These are phyloP conservation scores for Metellina segmentata DNA, from an alignment of 2,888 invertebrate genomes.

Conservation along the genomic window DNA sequence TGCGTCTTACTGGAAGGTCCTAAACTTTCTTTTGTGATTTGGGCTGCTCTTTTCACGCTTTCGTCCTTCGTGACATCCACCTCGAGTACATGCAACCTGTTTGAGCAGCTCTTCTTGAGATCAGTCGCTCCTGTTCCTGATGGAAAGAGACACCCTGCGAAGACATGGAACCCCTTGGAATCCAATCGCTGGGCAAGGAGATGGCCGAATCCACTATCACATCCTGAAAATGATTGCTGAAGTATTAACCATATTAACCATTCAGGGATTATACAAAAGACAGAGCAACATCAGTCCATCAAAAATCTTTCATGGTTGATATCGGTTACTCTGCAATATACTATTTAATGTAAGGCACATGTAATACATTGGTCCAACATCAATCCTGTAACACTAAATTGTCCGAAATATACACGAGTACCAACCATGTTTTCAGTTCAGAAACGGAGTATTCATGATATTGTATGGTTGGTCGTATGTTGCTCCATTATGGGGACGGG, in stretches of 20 bases:
- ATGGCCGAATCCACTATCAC: conserved; percentile 81
- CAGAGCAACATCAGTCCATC: neutral
- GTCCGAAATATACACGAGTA: neutral
- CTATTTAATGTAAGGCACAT: neutral
- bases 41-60: conserved; percentile 79
- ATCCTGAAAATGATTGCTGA: conserved; percentile 78
- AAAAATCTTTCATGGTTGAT: neutral
- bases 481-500: too few species aligned
- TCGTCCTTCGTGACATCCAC: conserved; percentile 81
- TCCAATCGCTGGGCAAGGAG: conserved; percentile 80
- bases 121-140: conserved; percentile 78
- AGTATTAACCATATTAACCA: neutral
- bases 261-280: neutral
- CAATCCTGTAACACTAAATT: neutral
- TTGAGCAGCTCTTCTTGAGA: conserved; percentile 78
- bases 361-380: neutral
- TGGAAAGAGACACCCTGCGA: conserved; percentile 80
- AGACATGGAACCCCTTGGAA: conserved; percentile 80
- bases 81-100: conserved; percentile 79
- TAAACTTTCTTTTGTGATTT: conserved; percentile 78
- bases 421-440: too few species aligned
- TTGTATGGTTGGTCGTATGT: too few species aligned
- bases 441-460: too few species aligned
- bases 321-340: too few species aligned
- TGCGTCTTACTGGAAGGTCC: neutral